Base-by-base conservation (phyloP, 1,140 invertebrate species). In the Neodiprion virginianus region DNA sequence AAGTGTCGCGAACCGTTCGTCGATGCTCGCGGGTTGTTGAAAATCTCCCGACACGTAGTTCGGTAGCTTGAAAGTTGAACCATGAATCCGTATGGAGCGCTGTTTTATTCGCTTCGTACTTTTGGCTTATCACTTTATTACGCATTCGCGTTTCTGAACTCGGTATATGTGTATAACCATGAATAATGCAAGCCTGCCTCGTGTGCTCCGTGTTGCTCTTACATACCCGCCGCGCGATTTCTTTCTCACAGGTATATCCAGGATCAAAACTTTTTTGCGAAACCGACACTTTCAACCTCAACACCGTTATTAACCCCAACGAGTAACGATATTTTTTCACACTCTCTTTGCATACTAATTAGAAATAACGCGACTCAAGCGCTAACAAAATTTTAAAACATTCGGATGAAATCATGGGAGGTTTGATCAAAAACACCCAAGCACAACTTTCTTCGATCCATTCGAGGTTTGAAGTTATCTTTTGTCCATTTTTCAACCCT, bases 61-160 rank as follows among this genome's bases (percentile, higher is more conserved):
- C 28, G 28, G 2, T 40, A 40, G 28, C 2, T 40, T 40, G 28
- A 40, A 40, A 40, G 28, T 40, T 5, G 28, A 40, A 40, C 28
- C 28, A 3, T 40, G 28, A 40, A 40, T 40, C 1, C 28, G 28
- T 40, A 40, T 40, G 28, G 28, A 40, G 28, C 28, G 28, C 11
- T 61, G 53, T 61, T 61, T 61, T 17, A 61, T 7, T 61, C 53
- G 8, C 53, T 17, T 61, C 28, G 28, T 40, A 40, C 28, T 40
- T 40, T 40, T 61, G 53, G 53, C 53, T 61, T 61, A 61, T 61
- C 53, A 61, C 53, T 61, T 61, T 61, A 61, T 61, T 61, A 61
- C 53, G 53, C n/a, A 61, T 61, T 61, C 53, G 53, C 53, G 53
- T 61, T 61, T 61, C 53, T 61, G n/a, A 61, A 7, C 53, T 17